These are phyloP conservation scores for Callithrix jacchus DNA, from an alignment of 2,113 vertebrate species.

Conservation along the genomic window DNA sequence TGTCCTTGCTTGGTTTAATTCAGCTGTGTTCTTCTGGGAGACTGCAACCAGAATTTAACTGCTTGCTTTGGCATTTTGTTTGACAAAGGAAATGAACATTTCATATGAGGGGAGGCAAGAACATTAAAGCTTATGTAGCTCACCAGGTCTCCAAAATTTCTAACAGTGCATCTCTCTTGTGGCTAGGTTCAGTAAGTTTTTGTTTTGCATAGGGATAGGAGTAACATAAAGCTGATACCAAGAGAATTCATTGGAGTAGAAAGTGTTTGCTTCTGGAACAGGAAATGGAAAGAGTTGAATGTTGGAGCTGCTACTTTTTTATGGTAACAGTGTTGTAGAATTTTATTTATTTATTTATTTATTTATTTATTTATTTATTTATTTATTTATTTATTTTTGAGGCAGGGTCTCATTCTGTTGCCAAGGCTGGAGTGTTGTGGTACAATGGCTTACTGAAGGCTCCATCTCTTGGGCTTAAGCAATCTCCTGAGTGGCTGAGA, in stretches of 20 bases:
- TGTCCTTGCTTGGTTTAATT: slow-evolving; percentile 37
- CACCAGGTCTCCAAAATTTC: slow-evolving; percentile 1
- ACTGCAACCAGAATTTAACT: not conserved
- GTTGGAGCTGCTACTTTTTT: not conserved
- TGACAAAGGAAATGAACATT: slow-evolving; percentile 24
- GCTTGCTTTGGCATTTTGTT: slow-evolving; percentile 33
- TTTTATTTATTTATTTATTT: no score
- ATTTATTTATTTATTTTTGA: no score
- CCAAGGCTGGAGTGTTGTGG: no score
- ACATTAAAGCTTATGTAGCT: not conserved
- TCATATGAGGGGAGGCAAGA: slow-evolving; percentile 29
- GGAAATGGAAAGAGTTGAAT: not conserved
- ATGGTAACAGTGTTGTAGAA: not conserved
- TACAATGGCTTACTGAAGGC: no score
- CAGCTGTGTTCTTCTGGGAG: not conserved
- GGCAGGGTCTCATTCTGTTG: no score
- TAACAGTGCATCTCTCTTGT: not conserved
- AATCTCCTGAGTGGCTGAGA: no score
- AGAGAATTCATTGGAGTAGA: slow-evolving; percentile 10
- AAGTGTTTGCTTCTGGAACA: slow-evolving; percentile 14
- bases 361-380: no score
- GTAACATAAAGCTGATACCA: slow-evolving; percentile 23
- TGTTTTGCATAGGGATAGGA: not conserved
- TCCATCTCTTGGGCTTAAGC: no score
- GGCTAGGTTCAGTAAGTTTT: not conserved